phyloP scores from a whole-genome alignment of 2,888 invertebrate species.

The Macroteleia sp. region DNA sequence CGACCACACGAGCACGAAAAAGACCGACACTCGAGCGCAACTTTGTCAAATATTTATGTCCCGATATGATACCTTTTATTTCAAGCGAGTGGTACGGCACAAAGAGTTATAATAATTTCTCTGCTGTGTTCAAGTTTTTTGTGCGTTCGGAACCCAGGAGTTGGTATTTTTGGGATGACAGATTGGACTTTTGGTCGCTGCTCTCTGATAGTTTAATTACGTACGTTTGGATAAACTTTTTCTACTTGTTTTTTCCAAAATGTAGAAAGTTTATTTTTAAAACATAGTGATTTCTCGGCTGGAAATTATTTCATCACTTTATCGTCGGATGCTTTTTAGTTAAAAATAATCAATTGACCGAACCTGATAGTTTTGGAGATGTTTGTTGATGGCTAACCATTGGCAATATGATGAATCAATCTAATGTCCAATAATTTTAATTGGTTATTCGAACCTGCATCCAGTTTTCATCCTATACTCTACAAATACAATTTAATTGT shows the following conservation, averaged over 20 bases:
- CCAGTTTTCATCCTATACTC: too few species aligned
- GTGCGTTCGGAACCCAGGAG: background rate
- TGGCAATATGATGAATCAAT: too few species aligned
- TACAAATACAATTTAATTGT: too few species aligned
- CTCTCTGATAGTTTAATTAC: background rate
- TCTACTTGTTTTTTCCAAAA: too few species aligned
- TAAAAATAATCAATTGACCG: too few species aligned
- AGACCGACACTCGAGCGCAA: conserved; percentile 13
- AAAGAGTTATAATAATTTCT: conserved; percentile 27
- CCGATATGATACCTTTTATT: conserved; percentile 19
- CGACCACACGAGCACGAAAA: background rate
- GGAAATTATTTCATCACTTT: background rate
- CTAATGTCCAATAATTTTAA: too few species aligned
- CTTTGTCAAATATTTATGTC: conserved; percentile 45
- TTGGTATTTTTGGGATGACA: conserved; percentile 8
- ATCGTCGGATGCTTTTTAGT: background rate
- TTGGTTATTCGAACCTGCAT: too few species aligned
- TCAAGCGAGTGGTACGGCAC: background rate
- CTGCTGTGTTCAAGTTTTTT: background rate
- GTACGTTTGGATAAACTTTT: background rate
- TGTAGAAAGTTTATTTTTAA: background rate
- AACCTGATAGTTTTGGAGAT: too few species aligned
- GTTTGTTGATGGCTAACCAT: too few species aligned
- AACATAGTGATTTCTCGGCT: background rate
- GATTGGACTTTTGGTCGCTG: conserved; percentile 2